Evolutionary conservation across 2,888 invertebrate genomes (phyloP).

Genomic region (Taenaris catops): DNA sequence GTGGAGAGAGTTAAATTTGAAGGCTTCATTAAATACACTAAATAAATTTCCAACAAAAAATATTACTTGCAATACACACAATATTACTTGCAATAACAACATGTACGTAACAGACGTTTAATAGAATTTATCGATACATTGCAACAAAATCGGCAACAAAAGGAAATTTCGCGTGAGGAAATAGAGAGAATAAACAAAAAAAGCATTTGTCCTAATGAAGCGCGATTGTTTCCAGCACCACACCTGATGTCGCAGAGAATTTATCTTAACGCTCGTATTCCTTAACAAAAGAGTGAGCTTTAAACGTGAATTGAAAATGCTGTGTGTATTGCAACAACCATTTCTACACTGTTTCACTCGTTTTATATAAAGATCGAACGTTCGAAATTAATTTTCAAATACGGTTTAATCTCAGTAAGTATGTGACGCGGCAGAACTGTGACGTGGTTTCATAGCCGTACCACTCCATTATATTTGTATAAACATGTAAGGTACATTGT

Average conservation of each 20-base stretch:
- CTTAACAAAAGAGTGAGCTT: constrained; percentile 19
- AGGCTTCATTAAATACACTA: too few species aligned
- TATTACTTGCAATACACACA: too few species aligned
- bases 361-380: constrained; percentile 8
- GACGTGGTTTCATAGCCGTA: too few species aligned
- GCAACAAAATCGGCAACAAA: too few species aligned
- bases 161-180: constrained; percentile 13
- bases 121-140: too few species aligned
- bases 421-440: too few species aligned
- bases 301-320: constrained; percentile 20
- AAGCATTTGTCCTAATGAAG: constrained; percentile 38
- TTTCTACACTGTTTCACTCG: constrained; percentile 11
- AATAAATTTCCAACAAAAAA: too few species aligned
- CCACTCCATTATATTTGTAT: too few species aligned
- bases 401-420: constrained; percentile 7
- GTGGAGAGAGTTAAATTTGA: too few species aligned
- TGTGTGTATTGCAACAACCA: constrained; percentile 18
- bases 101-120: too few species aligned
- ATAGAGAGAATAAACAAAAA: constrained; percentile 27
- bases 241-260: constrained; percentile 35
- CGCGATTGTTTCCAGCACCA: constrained; percentile 38
- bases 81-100: too few species aligned
- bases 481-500: too few species aligned
- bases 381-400: constrained; percentile 9
- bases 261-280: constrained; percentile 26